Conservation (phyloP, 2,113 vertebrate genomes). For the Uropsilus gracilis region DNA sequence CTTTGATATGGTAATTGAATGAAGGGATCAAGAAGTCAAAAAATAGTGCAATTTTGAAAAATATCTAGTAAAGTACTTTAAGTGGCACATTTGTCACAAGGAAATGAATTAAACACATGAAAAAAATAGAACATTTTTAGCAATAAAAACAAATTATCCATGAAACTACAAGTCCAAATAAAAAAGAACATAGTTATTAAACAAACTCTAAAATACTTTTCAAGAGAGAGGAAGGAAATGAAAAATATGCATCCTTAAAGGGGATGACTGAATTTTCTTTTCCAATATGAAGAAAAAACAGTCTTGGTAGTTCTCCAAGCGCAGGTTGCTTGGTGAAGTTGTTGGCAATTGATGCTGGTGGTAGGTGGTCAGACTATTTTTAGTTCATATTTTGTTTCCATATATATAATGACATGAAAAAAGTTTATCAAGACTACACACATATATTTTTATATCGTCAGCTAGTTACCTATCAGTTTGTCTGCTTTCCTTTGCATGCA, state of each 20-base stretch:
- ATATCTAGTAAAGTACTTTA: background rate
- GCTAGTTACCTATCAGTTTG: background rate
- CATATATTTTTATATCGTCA: background rate
- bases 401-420: background rate
- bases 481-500: background rate
- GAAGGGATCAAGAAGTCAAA: background rate
- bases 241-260: background rate
- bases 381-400: background rate
- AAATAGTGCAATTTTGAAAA: background rate
- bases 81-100: background rate
- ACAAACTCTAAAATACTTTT: background rate
- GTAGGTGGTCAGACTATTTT: background rate
- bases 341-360: background rate
- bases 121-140: background rate
- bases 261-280: background rate
- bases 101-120: background rate
- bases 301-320: background rate
- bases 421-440: background rate
- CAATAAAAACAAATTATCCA: background rate
- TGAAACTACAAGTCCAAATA: background rate
- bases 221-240: background rate
- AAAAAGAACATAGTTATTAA: background rate
- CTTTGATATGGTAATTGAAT: background rate
- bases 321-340: background rate
- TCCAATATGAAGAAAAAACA: background rate